Evolutionary conservation across 64 coral and sea anemone species (phyloP).

Genomic region (Pocillopora damicornis): DNA sequence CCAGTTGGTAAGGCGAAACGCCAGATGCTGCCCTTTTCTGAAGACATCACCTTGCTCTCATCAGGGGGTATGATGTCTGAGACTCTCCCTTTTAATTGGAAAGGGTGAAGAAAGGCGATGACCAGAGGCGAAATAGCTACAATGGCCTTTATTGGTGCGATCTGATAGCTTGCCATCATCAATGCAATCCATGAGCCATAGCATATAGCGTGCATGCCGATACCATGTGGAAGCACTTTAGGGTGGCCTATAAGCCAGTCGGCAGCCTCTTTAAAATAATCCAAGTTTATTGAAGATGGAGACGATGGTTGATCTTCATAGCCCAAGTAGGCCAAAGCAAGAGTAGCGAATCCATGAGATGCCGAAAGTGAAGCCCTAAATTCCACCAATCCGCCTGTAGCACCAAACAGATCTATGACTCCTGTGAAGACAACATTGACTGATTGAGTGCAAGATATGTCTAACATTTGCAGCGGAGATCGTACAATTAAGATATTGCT

Average conservation of each 20-base stretch:
- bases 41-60: no score
- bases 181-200: no score
- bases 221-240: no score
- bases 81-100: no score
- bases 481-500: no score
- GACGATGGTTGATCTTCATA: constrained; percentile 14
- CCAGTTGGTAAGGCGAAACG: no score
- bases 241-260: no score
- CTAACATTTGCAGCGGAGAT: no score
- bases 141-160: not conserved
- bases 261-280: constrained; percentile 44
- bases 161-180: not conserved
- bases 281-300: not conserved
- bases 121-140: constrained; percentile 3
- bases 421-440: not conserved
- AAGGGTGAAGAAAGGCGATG: not conserved
- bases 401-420: constrained; percentile 37
- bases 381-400: constrained; percentile 22
- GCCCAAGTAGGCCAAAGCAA: constrained; percentile 27
- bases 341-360: not conserved
- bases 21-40: no score
- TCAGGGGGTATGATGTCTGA: no score
- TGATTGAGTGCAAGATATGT: no score
- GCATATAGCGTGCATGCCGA: no score
- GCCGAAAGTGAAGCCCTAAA: not conserved